These are phyloP conservation scores for Oceanodroma leucorhoa DNA, from an alignment of 2,797 vertebrate species.

Conservation along the genomic window DNA sequence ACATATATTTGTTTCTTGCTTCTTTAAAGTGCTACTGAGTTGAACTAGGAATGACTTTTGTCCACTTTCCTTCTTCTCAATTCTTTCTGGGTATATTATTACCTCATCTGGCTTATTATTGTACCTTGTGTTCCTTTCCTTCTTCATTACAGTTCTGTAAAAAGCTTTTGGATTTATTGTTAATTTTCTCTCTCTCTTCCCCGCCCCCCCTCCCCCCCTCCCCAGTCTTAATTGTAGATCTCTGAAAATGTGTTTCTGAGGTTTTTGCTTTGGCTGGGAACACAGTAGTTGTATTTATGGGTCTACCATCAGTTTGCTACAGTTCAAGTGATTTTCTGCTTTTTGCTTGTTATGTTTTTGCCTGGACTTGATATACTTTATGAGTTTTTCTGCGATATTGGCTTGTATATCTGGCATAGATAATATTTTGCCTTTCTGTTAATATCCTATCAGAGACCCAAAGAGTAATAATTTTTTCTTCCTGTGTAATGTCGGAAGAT, in stretches of 20 bases:
- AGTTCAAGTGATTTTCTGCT: slow-evolving; percentile 75
- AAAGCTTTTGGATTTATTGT: slow-evolving; percentile 70
- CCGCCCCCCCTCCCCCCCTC: background rate
- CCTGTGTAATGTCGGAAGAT: slow-evolving; percentile 67
- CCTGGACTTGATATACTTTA: slow-evolving; percentile 73
- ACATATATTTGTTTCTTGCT: background rate
- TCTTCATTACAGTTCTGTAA: slow-evolving; percentile 64
- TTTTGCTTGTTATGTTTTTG: slow-evolving; percentile 75
- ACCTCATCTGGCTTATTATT: slow-evolving; percentile 63
- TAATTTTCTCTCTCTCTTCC: slow-evolving; percentile 52
- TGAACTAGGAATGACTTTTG: slow-evolving; percentile 8
- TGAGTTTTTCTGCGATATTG: slow-evolving; percentile 70
- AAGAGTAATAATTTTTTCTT: slow-evolving; percentile 68
- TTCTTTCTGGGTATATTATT: slow-evolving; percentile 40
- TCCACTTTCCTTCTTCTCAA: background rate
- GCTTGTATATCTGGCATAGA: slow-evolving; percentile 73
- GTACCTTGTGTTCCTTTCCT: slow-evolving; percentile 53
- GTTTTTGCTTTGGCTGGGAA: slow-evolving; percentile 65
- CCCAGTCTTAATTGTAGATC: slow-evolving; percentile 70
- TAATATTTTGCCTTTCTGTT: slow-evolving; percentile 72
- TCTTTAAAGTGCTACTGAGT: background rate
- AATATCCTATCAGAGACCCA: slow-evolving; percentile 67
- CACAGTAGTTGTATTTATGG: slow-evolving; percentile 70
- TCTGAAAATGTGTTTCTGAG: slow-evolving; percentile 73
- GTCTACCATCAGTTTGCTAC: slow-evolving; percentile 48